Evolutionary conservation across 2,888 invertebrate genomes (phyloP).

Genomic region (Euzophera pinguis): DNA sequence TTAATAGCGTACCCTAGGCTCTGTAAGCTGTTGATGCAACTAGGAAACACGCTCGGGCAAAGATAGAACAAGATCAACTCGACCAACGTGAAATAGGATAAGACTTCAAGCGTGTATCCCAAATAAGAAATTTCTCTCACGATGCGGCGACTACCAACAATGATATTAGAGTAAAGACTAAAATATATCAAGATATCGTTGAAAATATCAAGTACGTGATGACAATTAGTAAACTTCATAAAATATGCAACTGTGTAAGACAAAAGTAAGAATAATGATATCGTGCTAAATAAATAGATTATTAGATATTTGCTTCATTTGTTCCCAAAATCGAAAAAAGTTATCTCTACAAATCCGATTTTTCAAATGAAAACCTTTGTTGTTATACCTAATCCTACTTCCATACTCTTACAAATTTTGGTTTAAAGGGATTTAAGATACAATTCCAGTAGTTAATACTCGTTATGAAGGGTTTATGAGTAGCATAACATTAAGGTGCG

Average conservation of each 20-base stretch:
- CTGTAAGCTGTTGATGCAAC: too few relatives aligned
- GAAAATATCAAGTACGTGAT: too few relatives aligned
- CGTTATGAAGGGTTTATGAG: conserved; percentile 15
- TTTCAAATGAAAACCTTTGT: too few relatives aligned
- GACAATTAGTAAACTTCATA: neutral
- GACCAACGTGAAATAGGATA: neutral
- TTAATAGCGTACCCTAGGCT: too few relatives aligned
- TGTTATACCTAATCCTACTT: too few relatives aligned
- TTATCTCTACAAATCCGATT: too few relatives aligned
- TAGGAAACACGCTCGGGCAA: too few relatives aligned
- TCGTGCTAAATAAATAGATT: too few relatives aligned
- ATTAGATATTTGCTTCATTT: too few relatives aligned
- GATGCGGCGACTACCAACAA: conserved; percentile 3
- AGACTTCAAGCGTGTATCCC: neutral
- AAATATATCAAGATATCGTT: neutral
- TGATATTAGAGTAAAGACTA: conserved; percentile 2
- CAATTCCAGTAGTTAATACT: conserved; percentile 2
- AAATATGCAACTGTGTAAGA: neutral
- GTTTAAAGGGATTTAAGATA: conserved; percentile 4
- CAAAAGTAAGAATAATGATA: too few relatives aligned
- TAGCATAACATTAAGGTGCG: conserved; percentile 17
- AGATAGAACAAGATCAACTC: neutral
- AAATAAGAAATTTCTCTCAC: conserved; percentile 10
- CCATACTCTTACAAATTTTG: neutral
- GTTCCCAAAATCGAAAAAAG: too few relatives aligned